These are phyloP conservation scores for Plebejus argus DNA, from an alignment of 2,888 invertebrate species.

Conservation along the genomic window DNA sequence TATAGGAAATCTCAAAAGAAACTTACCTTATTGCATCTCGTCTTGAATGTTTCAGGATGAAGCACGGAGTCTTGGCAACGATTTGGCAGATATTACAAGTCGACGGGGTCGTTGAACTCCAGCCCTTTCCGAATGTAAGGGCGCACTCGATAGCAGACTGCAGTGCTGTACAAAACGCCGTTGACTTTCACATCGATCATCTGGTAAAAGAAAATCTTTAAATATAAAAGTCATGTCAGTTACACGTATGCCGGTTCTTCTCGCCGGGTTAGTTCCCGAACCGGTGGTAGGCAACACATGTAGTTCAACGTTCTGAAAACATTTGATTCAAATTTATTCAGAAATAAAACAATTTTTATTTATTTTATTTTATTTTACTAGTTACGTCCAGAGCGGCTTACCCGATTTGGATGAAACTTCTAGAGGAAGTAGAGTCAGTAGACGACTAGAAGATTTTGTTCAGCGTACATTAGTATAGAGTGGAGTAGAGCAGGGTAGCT, in stretches of 20 bases:
- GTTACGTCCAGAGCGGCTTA: background rate
- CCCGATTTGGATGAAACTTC: background rate
- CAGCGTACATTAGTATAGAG: too few species aligned
- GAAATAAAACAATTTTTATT: too few species aligned
- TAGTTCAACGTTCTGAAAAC: too few species aligned
- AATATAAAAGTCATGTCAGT: background rate
- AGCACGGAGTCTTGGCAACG: constrained; percentile 84
- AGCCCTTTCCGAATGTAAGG: constrained; percentile 84
- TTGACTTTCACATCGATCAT: constrained; percentile 81
- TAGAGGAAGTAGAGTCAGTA: too few species aligned
- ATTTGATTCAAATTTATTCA: too few species aligned
- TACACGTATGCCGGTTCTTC: too few species aligned
- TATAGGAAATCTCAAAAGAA: too few species aligned
- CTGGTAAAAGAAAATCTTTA: constrained; percentile 48
- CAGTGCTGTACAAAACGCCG: constrained; percentile 84
- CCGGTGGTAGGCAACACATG: too few species aligned
- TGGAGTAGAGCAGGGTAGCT: too few species aligned
- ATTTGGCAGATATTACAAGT: constrained; percentile 70
- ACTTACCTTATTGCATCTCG: background rate
- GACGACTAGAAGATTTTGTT: too few species aligned
- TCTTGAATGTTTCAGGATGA: constrained; percentile 59
- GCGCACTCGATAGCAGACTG: constrained; percentile 84
- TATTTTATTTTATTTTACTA: too few species aligned
- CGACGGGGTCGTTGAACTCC: constrained; percentile 51
- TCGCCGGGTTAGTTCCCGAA: too few species aligned